These are phyloP conservation scores for Percopsis omiscomaycus DNA, from an alignment of 2,797 vertebrate species.

Conservation along the genomic window DNA sequence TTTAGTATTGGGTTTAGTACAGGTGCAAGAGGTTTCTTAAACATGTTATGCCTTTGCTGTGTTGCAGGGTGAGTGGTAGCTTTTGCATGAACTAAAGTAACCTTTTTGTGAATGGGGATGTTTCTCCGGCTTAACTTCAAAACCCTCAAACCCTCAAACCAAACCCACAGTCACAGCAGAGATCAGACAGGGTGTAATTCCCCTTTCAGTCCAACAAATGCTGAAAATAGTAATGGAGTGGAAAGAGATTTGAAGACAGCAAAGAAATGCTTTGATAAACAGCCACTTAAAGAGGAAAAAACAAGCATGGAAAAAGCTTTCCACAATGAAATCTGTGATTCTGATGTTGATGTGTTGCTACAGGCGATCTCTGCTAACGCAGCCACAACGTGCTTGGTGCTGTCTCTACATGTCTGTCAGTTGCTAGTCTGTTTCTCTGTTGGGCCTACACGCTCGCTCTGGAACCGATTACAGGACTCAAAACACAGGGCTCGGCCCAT, in stretches of 20 bases:
- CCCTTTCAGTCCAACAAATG: conserved; percentile 48
- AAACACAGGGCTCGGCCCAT: conserved; percentile 56
- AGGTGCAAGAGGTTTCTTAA: conserved; percentile 43
- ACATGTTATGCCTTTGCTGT: not conserved
- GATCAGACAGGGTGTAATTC: conserved; percentile 64
- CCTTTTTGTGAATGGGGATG: conserved; percentile 20
- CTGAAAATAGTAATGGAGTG: conserved; percentile 50
- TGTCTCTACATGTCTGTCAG: conserved; percentile 70
- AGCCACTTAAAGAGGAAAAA: conserved; percentile 18
- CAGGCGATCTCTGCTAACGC: conserved; percentile 50
- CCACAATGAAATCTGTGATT: conserved; percentile 51
- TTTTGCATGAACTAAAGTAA: conserved; percentile 31
- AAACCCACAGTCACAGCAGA: conserved; percentile 60
- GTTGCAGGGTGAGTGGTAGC: not conserved
- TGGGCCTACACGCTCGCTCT: conserved; percentile 42
- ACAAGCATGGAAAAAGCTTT: conserved; percentile 28
- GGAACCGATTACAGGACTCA: conserved; percentile 60
- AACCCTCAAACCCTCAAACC: conserved; percentile 40
- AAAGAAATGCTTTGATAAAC: conserved; percentile 30
- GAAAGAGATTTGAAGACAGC: conserved; percentile 24
- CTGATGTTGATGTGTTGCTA: conserved; percentile 52
- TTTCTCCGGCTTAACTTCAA: conserved; percentile 37
- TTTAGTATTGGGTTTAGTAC: conserved; percentile 11
- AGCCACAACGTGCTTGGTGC: conserved; percentile 42
- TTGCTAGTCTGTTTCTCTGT: conserved; percentile 52